Evolutionary conservation across 2,113 vertebrate genomes (phyloP).

Genomic region (Narcine bancroftii): DNA sequence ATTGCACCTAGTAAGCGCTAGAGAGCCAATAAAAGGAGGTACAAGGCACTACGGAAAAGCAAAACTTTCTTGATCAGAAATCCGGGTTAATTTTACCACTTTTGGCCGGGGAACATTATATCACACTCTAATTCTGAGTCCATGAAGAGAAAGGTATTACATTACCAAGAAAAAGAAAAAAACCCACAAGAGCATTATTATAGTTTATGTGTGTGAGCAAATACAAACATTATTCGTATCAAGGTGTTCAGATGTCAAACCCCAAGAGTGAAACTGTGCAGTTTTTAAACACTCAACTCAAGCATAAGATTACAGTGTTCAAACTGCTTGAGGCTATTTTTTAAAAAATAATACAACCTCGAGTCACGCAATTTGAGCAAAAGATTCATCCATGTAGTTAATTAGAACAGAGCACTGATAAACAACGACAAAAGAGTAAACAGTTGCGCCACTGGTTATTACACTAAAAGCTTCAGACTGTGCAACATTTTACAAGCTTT

Average conservation of each 20-base stretch:
- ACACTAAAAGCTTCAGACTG: neutral
- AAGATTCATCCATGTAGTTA: neutral
- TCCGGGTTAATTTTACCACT: neutral
- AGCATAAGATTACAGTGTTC: neutral
- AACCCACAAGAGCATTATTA: neutral
- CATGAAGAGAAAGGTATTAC: neutral
- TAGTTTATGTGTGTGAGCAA: neutral
- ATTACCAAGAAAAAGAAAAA: neutral
- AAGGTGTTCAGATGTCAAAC: neutral
- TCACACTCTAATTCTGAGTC: neutral
- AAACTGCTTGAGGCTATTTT: neutral
- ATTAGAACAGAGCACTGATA: neutral
- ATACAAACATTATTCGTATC: neutral
- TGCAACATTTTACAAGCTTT: neutral
- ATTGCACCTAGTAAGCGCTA: no score
- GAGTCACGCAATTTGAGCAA: constrained; percentile 12
- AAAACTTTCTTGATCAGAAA: neutral
- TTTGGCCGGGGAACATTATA: no score
- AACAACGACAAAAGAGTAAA: neutral
- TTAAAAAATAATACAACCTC: neutral
- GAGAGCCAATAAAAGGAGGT: no score
- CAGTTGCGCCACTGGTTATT: neutral
- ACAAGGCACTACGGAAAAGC: no score
- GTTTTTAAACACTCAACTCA: neutral
- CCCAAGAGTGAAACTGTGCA: neutral